phyloP scores from a whole-genome alignment of 1,140 invertebrate genomes.

The Tetranychus urticae region DNA sequence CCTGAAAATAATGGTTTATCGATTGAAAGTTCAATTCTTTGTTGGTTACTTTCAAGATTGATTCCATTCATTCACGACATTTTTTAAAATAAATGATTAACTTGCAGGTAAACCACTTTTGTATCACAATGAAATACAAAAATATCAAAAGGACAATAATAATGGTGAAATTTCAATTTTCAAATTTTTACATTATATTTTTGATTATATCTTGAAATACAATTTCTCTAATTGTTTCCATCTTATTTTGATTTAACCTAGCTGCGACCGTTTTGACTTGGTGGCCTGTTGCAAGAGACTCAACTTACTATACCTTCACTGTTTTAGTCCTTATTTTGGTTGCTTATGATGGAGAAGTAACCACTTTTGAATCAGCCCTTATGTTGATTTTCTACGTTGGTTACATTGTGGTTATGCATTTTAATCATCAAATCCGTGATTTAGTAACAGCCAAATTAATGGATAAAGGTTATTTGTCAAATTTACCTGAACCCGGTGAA shows the following conservation, averaged over 20 bases:
- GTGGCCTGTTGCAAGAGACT: slow-evolving; percentile 25
- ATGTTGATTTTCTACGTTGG: slow-evolving; percentile 17
- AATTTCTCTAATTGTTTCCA: background rate
- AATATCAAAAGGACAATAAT: too few species aligned
- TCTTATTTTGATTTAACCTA: background rate
- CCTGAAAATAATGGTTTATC: too few species aligned
- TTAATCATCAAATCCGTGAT: slow-evolving; percentile 7
- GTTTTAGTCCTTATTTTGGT: slow-evolving; percentile 14
- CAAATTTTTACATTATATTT: too few species aligned
- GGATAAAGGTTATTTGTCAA: background rate
- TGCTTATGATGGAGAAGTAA: slow-evolving; percentile 16
- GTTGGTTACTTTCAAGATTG: too few species aligned
- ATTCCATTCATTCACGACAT: too few species aligned
- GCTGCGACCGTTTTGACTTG: slow-evolving; percentile 11
- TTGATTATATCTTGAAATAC: too few species aligned
- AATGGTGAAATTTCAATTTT: too few species aligned
- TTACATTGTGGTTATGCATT: slow-evolving; percentile 20
- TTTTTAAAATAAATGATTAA: too few species aligned
- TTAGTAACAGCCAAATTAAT: background rate
- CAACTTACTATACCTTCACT: slow-evolving; percentile 22
- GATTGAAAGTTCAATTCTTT: too few species aligned
- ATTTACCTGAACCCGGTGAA: background rate
- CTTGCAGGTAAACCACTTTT: too few species aligned
- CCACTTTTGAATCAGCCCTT: slow-evolving; percentile 16
- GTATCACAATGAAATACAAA: too few species aligned